Conservation (phyloP, 2,113 vertebrate species). For the Murina feae region DNA sequence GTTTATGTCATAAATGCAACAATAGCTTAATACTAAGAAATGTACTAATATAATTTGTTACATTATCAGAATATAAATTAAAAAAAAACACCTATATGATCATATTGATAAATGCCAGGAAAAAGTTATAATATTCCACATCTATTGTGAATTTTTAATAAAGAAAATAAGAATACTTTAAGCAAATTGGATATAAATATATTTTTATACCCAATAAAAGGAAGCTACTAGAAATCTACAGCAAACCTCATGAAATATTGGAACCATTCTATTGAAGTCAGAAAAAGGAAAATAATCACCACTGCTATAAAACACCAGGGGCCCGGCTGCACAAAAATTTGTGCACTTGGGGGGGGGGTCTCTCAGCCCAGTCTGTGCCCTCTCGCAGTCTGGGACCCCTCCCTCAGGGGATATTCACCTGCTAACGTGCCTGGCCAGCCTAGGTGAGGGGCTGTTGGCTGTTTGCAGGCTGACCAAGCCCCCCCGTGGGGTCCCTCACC, state of each 20-base stretch:
- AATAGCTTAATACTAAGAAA: neutral
- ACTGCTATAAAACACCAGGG: neutral
- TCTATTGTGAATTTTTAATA: neutral
- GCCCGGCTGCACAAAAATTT: too few relatives aligned
- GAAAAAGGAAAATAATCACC: neutral
- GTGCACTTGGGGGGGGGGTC: too few relatives aligned
- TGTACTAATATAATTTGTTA: neutral
- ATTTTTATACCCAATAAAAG: neutral
- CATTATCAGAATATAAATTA: neutral
- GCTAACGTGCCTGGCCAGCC: too few relatives aligned
- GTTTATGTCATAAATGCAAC: neutral
- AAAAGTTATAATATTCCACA: neutral
- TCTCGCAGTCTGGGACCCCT: too few relatives aligned
- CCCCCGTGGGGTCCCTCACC: too few relatives aligned
- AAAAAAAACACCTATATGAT: too few relatives aligned
- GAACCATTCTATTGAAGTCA: neutral
- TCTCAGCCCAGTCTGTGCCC: too few relatives aligned
- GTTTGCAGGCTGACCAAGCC: too few relatives aligned
- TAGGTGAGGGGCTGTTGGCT: too few relatives aligned
- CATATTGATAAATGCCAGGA: neutral
- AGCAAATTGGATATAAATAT: neutral
- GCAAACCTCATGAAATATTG: neutral
- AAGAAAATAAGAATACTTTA: neutral
- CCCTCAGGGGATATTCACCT: too few relatives aligned
- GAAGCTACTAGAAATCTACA: neutral